Conservation (phyloP, 2,113 vertebrate species). For the Scartelaos histophorus region DNA sequence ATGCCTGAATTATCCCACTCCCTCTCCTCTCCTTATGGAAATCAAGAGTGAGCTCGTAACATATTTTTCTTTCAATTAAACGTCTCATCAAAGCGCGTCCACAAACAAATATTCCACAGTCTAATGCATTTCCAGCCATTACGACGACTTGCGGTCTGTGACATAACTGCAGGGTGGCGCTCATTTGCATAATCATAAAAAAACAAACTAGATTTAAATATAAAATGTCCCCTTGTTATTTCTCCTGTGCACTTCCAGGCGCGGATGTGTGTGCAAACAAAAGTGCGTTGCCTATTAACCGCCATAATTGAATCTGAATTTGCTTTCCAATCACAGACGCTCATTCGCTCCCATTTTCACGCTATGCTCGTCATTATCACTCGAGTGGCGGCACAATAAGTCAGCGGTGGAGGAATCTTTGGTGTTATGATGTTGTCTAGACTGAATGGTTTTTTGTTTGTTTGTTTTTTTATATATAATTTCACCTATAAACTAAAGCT, state of each 20-base stretch:
- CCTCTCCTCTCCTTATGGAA: too few relatives aligned
- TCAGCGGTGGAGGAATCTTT: conserved; percentile 14
- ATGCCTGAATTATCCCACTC: too few relatives aligned
- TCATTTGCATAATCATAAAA: conserved; percentile 50
- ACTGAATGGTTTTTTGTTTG: too few relatives aligned
- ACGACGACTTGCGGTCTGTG: conserved; percentile 26
- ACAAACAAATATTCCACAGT: conserved; percentile 10
- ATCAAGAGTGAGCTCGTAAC: too few relatives aligned
- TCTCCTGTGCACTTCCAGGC: conserved; percentile 9
- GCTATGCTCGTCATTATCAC: conserved; percentile 31
- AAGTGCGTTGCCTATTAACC: conserved; percentile 56
- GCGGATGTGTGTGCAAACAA: conserved; percentile 52
- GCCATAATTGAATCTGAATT: conserved; percentile 64
- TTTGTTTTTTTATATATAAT: too few relatives aligned
- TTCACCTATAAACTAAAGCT: too few relatives aligned
- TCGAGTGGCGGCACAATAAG: too few relatives aligned
- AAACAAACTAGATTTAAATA: conserved; percentile 3
- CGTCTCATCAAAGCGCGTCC: neutral
- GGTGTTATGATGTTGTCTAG: conserved; percentile 20
- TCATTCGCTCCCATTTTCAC: conserved; percentile 26
- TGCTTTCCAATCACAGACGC: conserved; percentile 41
- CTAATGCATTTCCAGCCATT: conserved; percentile 46
- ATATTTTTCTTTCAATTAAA: too few relatives aligned
- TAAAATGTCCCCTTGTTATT: neutral
- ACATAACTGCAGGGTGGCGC: conserved; percentile 46